Evolutionary conservation across 2,888 invertebrate genomes (phyloP).

Genomic region (Andrena minutula): DNA sequence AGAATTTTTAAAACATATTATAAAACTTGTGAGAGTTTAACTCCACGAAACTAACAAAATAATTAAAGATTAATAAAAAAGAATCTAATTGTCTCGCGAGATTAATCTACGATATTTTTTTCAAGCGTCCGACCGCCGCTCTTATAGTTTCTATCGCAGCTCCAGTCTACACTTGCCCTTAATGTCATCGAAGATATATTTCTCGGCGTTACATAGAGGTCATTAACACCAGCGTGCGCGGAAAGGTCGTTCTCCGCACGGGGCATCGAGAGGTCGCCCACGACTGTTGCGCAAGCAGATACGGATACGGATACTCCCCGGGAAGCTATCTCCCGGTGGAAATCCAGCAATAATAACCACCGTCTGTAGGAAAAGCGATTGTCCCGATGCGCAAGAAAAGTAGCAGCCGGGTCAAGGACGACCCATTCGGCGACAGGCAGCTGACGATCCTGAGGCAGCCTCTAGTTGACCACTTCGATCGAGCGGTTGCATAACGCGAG

Average conservation of each 20-base stretch:
- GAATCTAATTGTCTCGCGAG: too few species aligned
- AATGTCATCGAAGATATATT: constrained; percentile 12
- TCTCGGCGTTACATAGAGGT: neutral
- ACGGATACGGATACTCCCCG: neutral
- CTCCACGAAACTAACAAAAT: too few species aligned
- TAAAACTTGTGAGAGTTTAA: too few species aligned
- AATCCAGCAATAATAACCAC: neutral
- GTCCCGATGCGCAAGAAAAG: neutral
- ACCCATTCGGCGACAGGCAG: neutral
- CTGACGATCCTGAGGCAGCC: neutral
- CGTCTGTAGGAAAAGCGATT: neutral
- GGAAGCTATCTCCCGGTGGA: neutral
- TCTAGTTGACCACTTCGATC: neutral
- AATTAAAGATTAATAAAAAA: too few species aligned
- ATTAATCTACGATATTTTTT: too few species aligned
- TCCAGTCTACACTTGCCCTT: too few species aligned
- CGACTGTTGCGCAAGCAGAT: neutral
- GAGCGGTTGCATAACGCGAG: neutral
- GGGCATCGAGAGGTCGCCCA: neutral
- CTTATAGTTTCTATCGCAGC: too few species aligned
- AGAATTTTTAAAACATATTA: too few species aligned
- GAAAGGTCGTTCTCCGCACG: neutral
- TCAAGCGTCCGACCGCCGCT: too few species aligned
- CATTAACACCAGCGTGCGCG: constrained; percentile 21
- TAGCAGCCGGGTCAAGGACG: neutral